phyloP scores from a whole-genome alignment of 2,888 invertebrate genomes.

The Rotaria sp. region DNA sequence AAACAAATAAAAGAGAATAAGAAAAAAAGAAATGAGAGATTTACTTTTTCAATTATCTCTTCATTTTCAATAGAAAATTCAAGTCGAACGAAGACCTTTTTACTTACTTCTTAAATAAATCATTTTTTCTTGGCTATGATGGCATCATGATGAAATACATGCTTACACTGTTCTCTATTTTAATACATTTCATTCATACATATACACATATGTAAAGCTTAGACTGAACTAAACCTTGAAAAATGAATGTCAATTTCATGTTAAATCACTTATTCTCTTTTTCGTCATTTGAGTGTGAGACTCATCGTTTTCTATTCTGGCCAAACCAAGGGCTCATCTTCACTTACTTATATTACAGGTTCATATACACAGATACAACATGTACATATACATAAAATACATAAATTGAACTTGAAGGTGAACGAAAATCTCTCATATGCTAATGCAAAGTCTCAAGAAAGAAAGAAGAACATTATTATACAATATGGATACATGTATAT shows the following conservation, averaged over 20 bases:
- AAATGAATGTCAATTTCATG: constrained; percentile 7
- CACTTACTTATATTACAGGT: not conserved
- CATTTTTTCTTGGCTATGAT: not conserved
- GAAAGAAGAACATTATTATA: not conserved
- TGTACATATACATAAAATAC: not conserved
- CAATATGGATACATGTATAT: not conserved
- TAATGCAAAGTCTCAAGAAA: constrained; percentile 18
- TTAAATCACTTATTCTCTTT: not conserved
- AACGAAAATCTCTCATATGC: not conserved
- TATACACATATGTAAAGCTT: not conserved
- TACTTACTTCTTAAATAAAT: not conserved
- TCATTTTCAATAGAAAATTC: too few relatives aligned
- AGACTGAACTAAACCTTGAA: not conserved
- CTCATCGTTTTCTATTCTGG: not conserved
- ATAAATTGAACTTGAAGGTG: constrained; percentile 15
- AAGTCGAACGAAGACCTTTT: too few relatives aligned
- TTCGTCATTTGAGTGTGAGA: not conserved
- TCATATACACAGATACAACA: not conserved
- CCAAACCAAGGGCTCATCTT: constrained; percentile 1
- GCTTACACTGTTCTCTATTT: not conserved
- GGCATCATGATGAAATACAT: not conserved
- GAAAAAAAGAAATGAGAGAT: too few relatives aligned
- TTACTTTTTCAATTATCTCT: too few relatives aligned
- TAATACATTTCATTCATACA: not conserved
- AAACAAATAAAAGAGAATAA: too few relatives aligned